Percentiles rank a stretch among this genome's conserved stretches.
Conservation (phyloP, 1,140 invertebrate species). For the Asobara japonica region DNA sequence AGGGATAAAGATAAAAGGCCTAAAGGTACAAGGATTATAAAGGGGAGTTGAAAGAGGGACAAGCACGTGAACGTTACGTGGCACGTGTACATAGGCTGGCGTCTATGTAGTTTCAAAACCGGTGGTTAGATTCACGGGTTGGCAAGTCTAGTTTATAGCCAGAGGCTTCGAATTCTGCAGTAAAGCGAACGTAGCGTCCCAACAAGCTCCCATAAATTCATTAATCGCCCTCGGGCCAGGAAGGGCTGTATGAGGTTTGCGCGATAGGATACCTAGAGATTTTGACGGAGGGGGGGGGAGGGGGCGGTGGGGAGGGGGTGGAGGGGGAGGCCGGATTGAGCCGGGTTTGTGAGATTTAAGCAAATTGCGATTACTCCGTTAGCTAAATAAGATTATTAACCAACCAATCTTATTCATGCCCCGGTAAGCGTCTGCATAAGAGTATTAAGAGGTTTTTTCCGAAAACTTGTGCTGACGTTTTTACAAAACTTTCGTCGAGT, state of each 20-base stretch:
- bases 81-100: slow-evolving; percentile 9
- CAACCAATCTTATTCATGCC: slow-evolving; percentile 57
- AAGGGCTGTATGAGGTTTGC: slow-evolving; percentile 32
- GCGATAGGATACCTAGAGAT: neutral
- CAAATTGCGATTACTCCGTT: slow-evolving; percentile 59
- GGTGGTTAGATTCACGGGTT: slow-evolving; percentile 52
- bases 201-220: slow-evolving; percentile 57
- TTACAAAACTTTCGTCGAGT: too few species aligned
- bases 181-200: slow-evolving; percentile 51
- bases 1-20: neutral
- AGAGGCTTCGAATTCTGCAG: slow-evolving; percentile 51
- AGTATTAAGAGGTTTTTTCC: too few species aligned
- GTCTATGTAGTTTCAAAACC: slow-evolving; percentile 44
- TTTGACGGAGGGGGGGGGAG: neutral
- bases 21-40: slow-evolving; percentile 7
- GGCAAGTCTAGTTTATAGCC: slow-evolving; percentile 58
- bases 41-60: neutral
- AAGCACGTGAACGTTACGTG: slow-evolving; percentile 19
- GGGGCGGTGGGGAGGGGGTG: neutral
- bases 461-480: too few species aligned
- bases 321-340: neutral
- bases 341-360: slow-evolving; percentile 36
- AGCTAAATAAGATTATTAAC: slow-evolving; percentile 60
- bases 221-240: slow-evolving; percentile 52
- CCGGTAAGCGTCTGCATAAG: slow-evolving; percentile 39